A percentile compares a stretch with the other conserved stretches of the same genome.
Conservation (phyloP, 1,140 invertebrate species). For the Acromyrmex charruanus region DNA sequence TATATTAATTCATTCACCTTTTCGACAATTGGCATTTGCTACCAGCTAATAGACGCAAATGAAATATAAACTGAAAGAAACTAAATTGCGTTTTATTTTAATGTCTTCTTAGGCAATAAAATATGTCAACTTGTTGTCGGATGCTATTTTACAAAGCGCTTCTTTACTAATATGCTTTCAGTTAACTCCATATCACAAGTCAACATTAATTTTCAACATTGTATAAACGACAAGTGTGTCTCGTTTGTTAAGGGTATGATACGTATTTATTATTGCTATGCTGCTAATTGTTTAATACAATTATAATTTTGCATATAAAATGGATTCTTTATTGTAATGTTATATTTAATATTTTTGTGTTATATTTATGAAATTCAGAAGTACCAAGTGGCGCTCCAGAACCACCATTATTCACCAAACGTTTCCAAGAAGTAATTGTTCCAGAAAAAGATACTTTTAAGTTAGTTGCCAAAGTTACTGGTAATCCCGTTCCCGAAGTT, state of each 20-base stretch:
- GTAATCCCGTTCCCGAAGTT: constrained; percentile 95
- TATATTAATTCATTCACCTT: background rate
- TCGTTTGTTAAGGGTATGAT: constrained; percentile 66
- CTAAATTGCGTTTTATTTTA: constrained; percentile 14
- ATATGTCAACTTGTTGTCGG: background rate
- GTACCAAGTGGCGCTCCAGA: constrained; percentile 90
- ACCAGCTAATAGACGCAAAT: background rate
- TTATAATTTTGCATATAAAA: background rate
- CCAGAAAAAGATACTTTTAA: constrained; percentile 93
- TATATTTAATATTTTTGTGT: too few relatives aligned
- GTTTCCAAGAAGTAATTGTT: constrained; percentile 94
- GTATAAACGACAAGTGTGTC: constrained; percentile 47
- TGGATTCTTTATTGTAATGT: background rate
- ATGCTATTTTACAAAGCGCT: constrained; percentile 27
- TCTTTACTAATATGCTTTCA: constrained; percentile 71
- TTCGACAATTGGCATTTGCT: background rate
- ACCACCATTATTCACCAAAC: constrained; percentile 94
- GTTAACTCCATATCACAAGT: constrained; percentile 64
- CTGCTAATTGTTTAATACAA: background rate
- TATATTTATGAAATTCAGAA: constrained; percentile 86
- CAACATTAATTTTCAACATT: constrained; percentile 67
- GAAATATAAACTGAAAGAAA: background rate
- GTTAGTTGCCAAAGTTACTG: constrained; percentile 94
- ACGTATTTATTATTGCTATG: constrained; percentile 54
- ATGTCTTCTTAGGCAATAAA: background rate